Evolutionary conservation across 2,113 vertebrate genomes (phyloP).

Genomic region (Cyprinodon tularosa): DNA sequence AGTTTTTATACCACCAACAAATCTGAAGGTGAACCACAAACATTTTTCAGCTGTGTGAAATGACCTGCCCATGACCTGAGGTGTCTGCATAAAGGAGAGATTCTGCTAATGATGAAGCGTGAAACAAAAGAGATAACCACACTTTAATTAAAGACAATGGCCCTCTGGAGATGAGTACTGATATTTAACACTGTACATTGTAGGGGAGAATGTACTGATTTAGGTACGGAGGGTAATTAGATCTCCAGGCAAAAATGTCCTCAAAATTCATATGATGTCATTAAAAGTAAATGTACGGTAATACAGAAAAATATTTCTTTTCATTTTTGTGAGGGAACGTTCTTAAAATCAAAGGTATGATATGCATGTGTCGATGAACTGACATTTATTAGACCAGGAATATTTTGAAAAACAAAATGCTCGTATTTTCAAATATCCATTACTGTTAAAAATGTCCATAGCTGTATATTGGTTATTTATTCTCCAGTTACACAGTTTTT

Average conservation of each 20-base stretch:
- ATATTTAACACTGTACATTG: constrained; percentile 55
- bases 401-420: not conserved
- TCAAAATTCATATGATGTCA: constrained; percentile 36
- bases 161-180: constrained; percentile 57
- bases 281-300: constrained; percentile 22
- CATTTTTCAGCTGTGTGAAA: constrained; percentile 21
- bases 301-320: not conserved
- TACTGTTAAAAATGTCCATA: too few relatives aligned
- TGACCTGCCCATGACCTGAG: constrained; percentile 53
- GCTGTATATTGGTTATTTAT: too few relatives aligned
- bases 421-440: too few relatives aligned
- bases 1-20: constrained; percentile 21
- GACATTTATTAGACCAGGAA: not conserved
- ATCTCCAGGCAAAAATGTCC: constrained; percentile 19
- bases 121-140: constrained; percentile 55
- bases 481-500: too few relatives aligned
- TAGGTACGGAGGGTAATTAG: constrained; percentile 37
- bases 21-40: constrained; percentile 20
- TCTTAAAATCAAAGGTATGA: not conserved
- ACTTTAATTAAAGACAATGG: constrained; percentile 70
- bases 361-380: not conserved
- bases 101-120: constrained; percentile 63
- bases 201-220: constrained; percentile 31
- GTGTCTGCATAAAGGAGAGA: constrained; percentile 28
- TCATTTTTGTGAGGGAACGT: not conserved